phyloP scores from a whole-genome alignment of 2,113 vertebrate genomes.

The Progne subis region DNA sequence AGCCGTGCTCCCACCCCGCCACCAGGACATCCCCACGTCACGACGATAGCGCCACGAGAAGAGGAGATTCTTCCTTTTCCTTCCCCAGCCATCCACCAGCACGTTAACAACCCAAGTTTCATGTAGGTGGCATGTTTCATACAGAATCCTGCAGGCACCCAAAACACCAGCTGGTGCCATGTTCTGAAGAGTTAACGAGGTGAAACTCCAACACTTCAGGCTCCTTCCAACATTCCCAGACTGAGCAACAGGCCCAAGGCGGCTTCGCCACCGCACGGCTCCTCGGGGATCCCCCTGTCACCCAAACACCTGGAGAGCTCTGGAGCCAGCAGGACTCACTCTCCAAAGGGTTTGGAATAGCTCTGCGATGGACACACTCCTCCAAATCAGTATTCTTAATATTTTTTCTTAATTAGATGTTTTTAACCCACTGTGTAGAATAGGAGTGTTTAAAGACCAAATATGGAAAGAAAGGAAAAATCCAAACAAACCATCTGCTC shows the following conservation, averaged over 20 bases:
- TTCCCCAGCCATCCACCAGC: neutral
- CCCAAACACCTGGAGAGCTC: neutral
- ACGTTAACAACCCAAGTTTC: conserved; percentile 56
- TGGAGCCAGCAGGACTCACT: fast-evolving
- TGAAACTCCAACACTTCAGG: neutral
- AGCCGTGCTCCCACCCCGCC: neutral
- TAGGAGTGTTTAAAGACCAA: neutral
- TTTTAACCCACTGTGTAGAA: neutral
- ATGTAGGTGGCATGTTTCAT: conserved; percentile 69
- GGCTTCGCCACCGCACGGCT: neutral
- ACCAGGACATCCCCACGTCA: neutral
- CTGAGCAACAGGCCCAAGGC: neutral
- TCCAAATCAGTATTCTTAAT: neutral
- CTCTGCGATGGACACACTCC: neutral
- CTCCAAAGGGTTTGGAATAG: neutral
- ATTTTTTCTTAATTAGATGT: neutral
- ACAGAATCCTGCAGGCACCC: conserved; percentile 58
- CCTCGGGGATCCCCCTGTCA: neutral
- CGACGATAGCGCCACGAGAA: fast-evolving
- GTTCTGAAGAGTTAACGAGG: conserved; percentile 22
- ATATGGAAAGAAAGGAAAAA: neutral
- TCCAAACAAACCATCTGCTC: neutral
- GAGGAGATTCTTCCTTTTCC: neutral
- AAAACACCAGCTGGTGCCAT: conserved; percentile 28
- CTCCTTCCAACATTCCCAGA: neutral